phyloP scores from a whole-genome alignment of 2,797 vertebrate species.

The Spinus pinus region DNA sequence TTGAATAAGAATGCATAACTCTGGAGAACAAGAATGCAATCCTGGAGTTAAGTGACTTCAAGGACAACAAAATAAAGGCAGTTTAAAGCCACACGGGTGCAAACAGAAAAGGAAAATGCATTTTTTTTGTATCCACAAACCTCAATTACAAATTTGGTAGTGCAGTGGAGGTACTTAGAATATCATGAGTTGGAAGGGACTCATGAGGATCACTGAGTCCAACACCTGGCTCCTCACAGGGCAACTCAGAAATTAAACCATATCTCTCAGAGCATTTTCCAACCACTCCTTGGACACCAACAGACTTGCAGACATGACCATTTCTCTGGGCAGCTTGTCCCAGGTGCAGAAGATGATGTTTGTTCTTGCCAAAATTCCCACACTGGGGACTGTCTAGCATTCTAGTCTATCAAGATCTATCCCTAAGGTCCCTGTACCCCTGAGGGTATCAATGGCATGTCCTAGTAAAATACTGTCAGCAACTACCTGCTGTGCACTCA shows the following conservation, averaged over 20 bases:
- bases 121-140: not conserved
- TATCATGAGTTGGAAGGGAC: not conserved
- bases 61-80: not conserved
- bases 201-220: not conserved
- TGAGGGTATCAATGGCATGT: accelerated
- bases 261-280: not conserved
- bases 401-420: not conserved
- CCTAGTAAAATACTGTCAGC: not conserved
- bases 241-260: not conserved
- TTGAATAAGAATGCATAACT: not conserved
- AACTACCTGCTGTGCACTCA: not conserved
- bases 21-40: not conserved
- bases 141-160: not conserved
- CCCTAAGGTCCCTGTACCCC: not conserved
- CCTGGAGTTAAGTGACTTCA: not conserved
- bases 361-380: not conserved
- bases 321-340: not conserved
- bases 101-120: not conserved
- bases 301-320: not conserved
- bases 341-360: not conserved
- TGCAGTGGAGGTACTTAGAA: not conserved
- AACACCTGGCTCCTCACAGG: not conserved
- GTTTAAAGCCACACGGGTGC: not conserved
- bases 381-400: not conserved
- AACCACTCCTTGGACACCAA: not conserved